Evolutionary conservation across 2,797 vertebrate species (phyloP).

Genomic region (Pelochelys cantorii): DNA sequence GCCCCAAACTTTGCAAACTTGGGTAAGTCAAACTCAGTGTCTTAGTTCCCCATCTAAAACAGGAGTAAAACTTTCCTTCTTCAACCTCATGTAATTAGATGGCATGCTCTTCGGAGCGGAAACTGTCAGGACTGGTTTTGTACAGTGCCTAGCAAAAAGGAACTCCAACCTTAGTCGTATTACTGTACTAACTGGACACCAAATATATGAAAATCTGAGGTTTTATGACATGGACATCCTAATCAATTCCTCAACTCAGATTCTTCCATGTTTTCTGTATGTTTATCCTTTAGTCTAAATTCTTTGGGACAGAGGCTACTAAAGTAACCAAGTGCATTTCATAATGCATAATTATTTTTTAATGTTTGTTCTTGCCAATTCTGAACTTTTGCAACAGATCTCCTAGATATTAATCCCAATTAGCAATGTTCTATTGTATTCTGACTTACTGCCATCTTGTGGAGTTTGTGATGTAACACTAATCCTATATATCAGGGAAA

Average conservation of each 20-base stretch:
- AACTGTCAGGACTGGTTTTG: not conserved
- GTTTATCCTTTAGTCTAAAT: not conserved
- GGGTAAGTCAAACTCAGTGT: not conserved
- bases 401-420: slow-evolving; percentile 7
- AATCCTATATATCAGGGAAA: slow-evolving; percentile 38
- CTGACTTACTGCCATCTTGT: slow-evolving; percentile 6
- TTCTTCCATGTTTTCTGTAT: not conserved
- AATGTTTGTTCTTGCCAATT: not conserved
- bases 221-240: not conserved
- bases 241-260: not conserved
- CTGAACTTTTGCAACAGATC: accelerated
- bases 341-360: not conserved
- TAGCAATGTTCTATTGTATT: not conserved
- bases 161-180: not conserved
- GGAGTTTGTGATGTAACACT: not conserved
- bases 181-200: not conserved
- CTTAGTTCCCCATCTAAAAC: not conserved
- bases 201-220: not conserved
- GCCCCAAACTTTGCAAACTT: not conserved
- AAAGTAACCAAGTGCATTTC: not conserved
- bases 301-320: not conserved
- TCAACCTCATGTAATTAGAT: not conserved
- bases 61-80: not conserved
- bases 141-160: not conserved
- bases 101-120: not conserved